phyloP scores from a whole-genome alignment of 2,113 vertebrate species.

The Phrynosoma platyrhinos region DNA sequence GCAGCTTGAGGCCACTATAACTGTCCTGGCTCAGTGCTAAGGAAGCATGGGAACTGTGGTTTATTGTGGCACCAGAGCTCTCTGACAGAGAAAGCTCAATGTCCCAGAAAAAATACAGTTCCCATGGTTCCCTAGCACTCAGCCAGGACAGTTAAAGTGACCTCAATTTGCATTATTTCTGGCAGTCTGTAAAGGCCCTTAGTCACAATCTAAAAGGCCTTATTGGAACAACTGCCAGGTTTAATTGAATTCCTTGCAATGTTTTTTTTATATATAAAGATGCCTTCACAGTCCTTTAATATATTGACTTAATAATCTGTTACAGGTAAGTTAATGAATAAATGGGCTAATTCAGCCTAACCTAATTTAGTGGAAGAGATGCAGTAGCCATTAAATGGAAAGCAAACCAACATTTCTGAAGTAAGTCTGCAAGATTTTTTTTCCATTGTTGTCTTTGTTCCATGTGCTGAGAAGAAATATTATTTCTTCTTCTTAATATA shows the following conservation, averaged over 20 bases:
- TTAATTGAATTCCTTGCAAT: constrained; percentile 6
- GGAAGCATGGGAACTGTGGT: too few species aligned
- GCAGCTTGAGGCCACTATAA: too few species aligned
- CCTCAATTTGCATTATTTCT: too few species aligned
- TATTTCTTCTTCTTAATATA: constrained; percentile 75
- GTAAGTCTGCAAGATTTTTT: constrained; percentile 51
- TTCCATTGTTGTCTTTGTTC: constrained; percentile 29
- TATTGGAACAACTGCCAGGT: constrained; percentile 62
- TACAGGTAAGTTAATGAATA: constrained; percentile 72
- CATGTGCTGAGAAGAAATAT: constrained; percentile 67
- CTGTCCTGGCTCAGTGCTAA: too few species aligned
- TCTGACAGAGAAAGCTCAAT: too few species aligned
- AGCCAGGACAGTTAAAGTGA: too few species aligned
- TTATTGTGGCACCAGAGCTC: too few species aligned
- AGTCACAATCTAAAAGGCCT: constrained; percentile 53
- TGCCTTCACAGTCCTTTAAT: constrained; percentile 62
- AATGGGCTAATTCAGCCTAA: constrained; percentile 71
- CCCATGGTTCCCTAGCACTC: too few species aligned
- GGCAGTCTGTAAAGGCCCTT: too few species aligned
- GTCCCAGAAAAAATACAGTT: too few species aligned
- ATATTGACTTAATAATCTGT: constrained; percentile 69
- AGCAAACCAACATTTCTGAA: constrained; percentile 63
- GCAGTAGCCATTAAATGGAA: constrained; percentile 66
- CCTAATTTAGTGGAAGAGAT: neutral
- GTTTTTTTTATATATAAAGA: constrained; percentile 67